These are phyloP conservation scores for Tortrix viridana DNA, from an alignment of 2,888 invertebrate genomes.

Conservation along the genomic window DNA sequence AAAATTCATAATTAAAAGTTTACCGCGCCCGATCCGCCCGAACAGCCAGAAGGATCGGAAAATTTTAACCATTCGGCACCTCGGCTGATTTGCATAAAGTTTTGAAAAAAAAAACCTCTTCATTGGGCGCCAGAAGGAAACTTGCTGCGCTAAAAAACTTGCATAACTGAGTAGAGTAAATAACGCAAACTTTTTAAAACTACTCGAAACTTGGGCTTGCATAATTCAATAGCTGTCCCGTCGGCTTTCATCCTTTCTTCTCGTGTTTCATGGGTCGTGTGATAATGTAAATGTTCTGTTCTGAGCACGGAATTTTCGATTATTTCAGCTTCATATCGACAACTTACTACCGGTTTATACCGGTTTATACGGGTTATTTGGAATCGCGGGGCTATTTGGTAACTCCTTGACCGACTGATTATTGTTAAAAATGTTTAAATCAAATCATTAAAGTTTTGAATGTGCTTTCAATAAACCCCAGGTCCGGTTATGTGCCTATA, in stretches of 20 bases:
- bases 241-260: background rate
- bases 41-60: constrained; percentile 37
- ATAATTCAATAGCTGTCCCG: constrained; percentile 14
- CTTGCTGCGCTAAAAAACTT: constrained; percentile 19
- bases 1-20: constrained; percentile 56
- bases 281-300: background rate
- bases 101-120: constrained; percentile 18
- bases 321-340: too few relatives aligned
- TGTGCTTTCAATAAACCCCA: too few relatives aligned
- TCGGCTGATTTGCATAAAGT: constrained; percentile 40
- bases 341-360: too few relatives aligned
- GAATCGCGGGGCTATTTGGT: too few relatives aligned
- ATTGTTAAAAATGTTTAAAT: too few relatives aligned
- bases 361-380: too few relatives aligned
- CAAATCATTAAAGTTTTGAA: too few relatives aligned
- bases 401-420: too few relatives aligned
- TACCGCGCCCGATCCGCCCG: constrained; percentile 43
- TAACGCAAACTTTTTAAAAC: constrained; percentile 28
- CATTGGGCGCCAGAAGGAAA: constrained; percentile 26
- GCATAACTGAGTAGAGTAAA: constrained; percentile 37
- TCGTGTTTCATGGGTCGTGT: background rate
- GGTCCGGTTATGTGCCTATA: too few relatives aligned
- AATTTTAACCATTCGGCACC: constrained; percentile 38
- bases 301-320: too few relatives aligned
- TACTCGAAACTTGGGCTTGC: constrained; percentile 27